Conservation (phyloP, 1,140 invertebrate genomes). For the Microplitis mediator region DNA sequence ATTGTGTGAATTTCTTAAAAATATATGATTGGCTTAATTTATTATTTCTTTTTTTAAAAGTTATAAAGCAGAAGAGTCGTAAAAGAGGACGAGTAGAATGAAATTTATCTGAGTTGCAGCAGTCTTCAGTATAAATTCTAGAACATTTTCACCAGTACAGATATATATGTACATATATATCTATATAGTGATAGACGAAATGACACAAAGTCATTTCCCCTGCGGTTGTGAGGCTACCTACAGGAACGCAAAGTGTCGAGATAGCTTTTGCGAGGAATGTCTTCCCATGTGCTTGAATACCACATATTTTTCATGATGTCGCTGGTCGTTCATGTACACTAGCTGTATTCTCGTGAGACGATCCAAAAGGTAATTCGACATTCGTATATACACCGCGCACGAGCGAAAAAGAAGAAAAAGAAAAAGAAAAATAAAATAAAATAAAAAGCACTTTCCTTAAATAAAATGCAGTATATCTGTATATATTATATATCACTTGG, state of each 20-base stretch:
- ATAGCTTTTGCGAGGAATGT: conserved; percentile 15
- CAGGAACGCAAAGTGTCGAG: conserved; percentile 18
- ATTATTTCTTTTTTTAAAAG: background rate
- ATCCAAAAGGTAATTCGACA: background rate
- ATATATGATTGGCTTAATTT: background rate
- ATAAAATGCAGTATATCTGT: too few relatives aligned
- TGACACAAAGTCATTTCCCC: conserved; percentile 20
- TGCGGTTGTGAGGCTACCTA: conserved; percentile 15
- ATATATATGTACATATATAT: background rate
- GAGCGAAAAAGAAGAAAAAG: too few relatives aligned
- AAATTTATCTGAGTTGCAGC: conserved; percentile 14
- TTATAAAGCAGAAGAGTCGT: background rate
- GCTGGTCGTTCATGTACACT: background rate
- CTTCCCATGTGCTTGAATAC: conserved; percentile 11
- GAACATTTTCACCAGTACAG: background rate
- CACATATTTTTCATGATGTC: conserved; percentile 18
- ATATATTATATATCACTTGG: too few relatives aligned
- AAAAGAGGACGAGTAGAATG: background rate
- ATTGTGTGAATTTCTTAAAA: too few relatives aligned
- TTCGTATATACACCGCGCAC: background rate
- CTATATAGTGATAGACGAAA: conserved; percentile 14
- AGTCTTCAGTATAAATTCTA: background rate
- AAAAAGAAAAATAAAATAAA: too few relatives aligned
- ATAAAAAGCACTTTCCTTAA: too few relatives aligned
- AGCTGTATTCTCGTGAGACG: background rate